Evolutionary conservation across 2,113 vertebrate genomes (phyloP).

Genomic region (Brevimyrus niger): DNA sequence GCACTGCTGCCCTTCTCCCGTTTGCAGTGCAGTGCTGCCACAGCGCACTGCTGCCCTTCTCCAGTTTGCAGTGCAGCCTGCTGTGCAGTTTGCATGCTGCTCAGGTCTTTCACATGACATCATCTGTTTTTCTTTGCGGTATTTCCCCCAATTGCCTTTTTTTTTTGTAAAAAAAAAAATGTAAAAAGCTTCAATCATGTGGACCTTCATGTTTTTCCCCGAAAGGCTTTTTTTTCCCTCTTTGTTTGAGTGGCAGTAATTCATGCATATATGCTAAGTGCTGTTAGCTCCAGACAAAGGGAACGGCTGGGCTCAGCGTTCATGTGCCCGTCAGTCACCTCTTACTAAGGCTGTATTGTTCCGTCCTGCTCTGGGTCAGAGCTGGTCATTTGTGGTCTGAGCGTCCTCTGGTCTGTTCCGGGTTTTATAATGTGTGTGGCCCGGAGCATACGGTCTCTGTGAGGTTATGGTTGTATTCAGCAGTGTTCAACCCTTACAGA

Average conservation of each 20-base stretch:
- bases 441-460: neutral
- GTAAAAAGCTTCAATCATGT: neutral
- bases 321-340: neutral
- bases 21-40: neutral
- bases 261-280: slow-evolving; percentile 17
- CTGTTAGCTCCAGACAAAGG: slow-evolving; percentile 1
- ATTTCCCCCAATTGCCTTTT: neutral
- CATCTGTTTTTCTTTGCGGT: neutral
- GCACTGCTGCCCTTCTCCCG: neutral
- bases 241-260: neutral
- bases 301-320: neutral
- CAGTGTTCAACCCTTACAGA: neutral
- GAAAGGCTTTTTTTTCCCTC: neutral
- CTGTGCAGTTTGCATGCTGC: neutral
- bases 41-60: neutral
- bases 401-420: neutral
- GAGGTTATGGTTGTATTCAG: neutral
- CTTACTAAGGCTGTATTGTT: neutral
- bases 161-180: no score
- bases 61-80: neutral
- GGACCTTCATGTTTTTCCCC: neutral
- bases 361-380: neutral
- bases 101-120: neutral
- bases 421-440: neutral
- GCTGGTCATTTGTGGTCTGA: neutral